Percentiles rank a stretch among this genome's conserved stretches.
phyloP scores from a whole-genome alignment of 2,797 vertebrate genomes.

The Ficedula albicollis region DNA sequence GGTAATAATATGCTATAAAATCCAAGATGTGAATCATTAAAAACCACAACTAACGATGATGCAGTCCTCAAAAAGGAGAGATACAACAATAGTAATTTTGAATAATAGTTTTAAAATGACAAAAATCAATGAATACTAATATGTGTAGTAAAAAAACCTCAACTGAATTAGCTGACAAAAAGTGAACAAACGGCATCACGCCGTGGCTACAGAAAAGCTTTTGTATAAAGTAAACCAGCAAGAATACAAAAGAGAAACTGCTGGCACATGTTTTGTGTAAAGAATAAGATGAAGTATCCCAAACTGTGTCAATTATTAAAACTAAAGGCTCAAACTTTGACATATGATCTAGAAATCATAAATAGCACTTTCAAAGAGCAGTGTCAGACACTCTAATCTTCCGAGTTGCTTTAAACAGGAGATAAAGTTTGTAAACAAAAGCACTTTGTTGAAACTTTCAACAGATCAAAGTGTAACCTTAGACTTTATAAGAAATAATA shows the following conservation, averaged over 20 bases:
- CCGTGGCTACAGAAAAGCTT: slow-evolving; percentile 34
- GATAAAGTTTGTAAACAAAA: slow-evolving; percentile 64
- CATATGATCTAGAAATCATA: slow-evolving; percentile 55
- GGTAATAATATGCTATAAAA: slow-evolving; percentile 54
- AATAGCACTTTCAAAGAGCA: slow-evolving; percentile 49
- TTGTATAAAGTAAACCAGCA: slow-evolving; percentile 37
- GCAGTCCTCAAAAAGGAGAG: slow-evolving; percentile 34
- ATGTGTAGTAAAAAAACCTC: slow-evolving; percentile 26
- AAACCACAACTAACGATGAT: slow-evolving; percentile 49
- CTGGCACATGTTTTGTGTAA: slow-evolving; percentile 24
- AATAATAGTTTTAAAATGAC: slow-evolving; percentile 57
- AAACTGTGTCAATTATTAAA: slow-evolving; percentile 56
- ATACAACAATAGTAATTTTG: slow-evolving; percentile 49
- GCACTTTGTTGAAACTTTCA: slow-evolving; percentile 49
- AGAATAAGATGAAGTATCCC: slow-evolving; percentile 49
- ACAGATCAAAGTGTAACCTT: slow-evolving; percentile 54
- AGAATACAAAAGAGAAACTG: slow-evolving; percentile 60
- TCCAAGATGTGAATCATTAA: slow-evolving; percentile 20
- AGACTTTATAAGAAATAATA: slow-evolving; percentile 50
- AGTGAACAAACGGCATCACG: slow-evolving; percentile 4
- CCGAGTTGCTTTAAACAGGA: slow-evolving; percentile 39
- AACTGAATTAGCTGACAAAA: slow-evolving; percentile 59
- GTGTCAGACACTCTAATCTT: slow-evolving; percentile 44
- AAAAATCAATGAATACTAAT: slow-evolving; percentile 67
- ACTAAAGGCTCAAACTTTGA: slow-evolving; percentile 54